Evolutionary conservation across 2,797 vertebrate genomes (phyloP), one percentile per base, ranked within the genome.

Genomic region (Ibycter americanus): DNA sequence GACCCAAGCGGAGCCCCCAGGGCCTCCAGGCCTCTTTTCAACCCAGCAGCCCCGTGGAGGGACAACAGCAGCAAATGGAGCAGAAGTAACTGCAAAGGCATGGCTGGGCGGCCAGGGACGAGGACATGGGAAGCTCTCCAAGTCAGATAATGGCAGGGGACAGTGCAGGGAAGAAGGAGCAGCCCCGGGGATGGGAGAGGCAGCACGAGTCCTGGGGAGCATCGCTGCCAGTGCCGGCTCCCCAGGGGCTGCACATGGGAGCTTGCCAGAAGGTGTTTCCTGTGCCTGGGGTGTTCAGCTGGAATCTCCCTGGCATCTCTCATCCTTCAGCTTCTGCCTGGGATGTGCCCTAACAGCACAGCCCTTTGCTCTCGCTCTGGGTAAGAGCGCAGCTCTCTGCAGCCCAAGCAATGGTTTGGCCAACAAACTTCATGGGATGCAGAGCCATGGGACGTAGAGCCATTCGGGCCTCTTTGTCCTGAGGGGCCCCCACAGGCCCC

Each of bases 391-490:
- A 2, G 51, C 65, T 73, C 36, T 20, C 26, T 38, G 55, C 71
- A 73, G 34, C 51, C 59, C 58, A 23, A 42, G 79, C 49, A 49
- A 27, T 2, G 31, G 40, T 67, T 71, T 76, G 81, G 62, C 49
- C 22, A 40, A 46, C n/a, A 80, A 77, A 71, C n/a, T 34, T 67
- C 0, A 0, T 55, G 44, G 81, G 42, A 55, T 3, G 19, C 0
- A 0, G 21, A 18, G 19, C 42, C 4, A 2, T 0, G 0, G 34
- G 25, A 29, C 55, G 34, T 0, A 0, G 55, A 87, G 67, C 40
- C 4, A 1, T 78, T n/a, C 13, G 46, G 61, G 34, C 34, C 31
- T 76, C 46, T 46, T 1, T 0, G 36, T 67, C 36, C 82, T 1
- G 0, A 80, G 61, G 36, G 26, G 4, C 19, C 40, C 55, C 12